phyloP scores from a whole-genome alignment of 2,113 vertebrate genomes.

The Cromileptes altivelis region DNA sequence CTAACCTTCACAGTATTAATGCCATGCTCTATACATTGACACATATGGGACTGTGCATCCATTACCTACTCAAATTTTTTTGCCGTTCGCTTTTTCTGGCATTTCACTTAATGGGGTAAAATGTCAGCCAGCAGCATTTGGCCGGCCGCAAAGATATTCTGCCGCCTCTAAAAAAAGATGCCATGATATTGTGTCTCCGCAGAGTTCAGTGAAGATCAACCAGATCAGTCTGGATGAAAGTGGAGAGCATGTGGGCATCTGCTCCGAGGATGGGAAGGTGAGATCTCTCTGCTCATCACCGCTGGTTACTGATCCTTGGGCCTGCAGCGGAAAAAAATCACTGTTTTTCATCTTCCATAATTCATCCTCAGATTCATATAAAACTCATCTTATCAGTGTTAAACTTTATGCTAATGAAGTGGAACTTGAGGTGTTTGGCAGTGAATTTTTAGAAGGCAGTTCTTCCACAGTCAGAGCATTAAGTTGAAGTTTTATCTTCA shows the following conservation, averaged over 20 bases:
- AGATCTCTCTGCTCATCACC: slow-evolving; percentile 65
- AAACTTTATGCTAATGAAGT: slow-evolving; percentile 67
- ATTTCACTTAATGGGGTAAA: slow-evolving; percentile 62
- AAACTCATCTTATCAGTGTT: slow-evolving; percentile 63
- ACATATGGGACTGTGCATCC: slow-evolving; percentile 25
- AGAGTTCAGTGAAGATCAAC: slow-evolving; percentile 99
- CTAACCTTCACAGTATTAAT: slow-evolving; percentile 36
- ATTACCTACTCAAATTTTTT: slow-evolving; percentile 19
- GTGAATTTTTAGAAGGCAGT: slow-evolving; percentile 41
- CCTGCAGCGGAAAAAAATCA: slow-evolving; percentile 16
- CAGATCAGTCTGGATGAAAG: slow-evolving; percentile 99
- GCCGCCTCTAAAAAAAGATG: slow-evolving; percentile 52
- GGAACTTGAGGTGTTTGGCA: slow-evolving; percentile 25
- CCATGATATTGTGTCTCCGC: slow-evolving; percentile 67
- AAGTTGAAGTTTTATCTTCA: slow-evolving; percentile 63
- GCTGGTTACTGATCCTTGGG: slow-evolving; percentile 58
- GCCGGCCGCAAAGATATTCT: slow-evolving; percentile 43
- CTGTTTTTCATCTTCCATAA: slow-evolving; percentile 67
- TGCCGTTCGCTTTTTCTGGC: slow-evolving; percentile 29
- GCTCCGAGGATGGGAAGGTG: slow-evolving; percentile 99
- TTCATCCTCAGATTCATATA: slow-evolving; percentile 55
- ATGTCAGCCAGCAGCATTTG: slow-evolving; percentile 60
- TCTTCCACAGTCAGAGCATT: slow-evolving; percentile 38
- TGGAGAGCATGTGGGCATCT: slow-evolving; percentile 96
- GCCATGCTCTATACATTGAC: slow-evolving; percentile 37